phyloP scores from a whole-genome alignment of 2,113 vertebrate species.

The Pheucticus melanocephalus region DNA sequence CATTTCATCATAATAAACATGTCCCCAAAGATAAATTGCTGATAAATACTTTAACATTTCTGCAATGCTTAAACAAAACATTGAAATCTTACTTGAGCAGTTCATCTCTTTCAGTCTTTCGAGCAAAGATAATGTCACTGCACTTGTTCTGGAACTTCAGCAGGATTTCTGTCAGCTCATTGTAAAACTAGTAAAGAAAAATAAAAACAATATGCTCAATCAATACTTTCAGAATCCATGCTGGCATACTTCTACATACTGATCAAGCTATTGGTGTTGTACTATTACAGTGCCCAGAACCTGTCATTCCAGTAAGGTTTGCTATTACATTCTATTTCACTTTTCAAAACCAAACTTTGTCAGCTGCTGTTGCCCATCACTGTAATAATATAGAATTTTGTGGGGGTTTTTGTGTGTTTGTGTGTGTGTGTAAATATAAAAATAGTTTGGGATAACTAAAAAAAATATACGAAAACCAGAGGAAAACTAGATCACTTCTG shows the following conservation, averaged over 20 bases:
- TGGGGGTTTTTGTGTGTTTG: background rate
- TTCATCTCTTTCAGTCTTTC: slow-evolving; percentile 96
- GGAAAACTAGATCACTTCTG: background rate
- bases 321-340: background rate
- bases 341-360: background rate
- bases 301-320: background rate
- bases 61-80: background rate
- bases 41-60: background rate
- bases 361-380: background rate
- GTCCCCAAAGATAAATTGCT: background rate
- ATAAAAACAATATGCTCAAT: background rate
- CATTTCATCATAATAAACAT: background rate
- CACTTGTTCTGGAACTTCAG: slow-evolving; percentile 98
- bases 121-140: slow-evolving; percentile 97
- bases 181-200: slow-evolving; percentile 86
- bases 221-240: background rate
- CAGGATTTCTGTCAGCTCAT: slow-evolving; percentile 94
- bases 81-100: slow-evolving; percentile 87
- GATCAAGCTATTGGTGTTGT: background rate
- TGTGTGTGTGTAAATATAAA: no score
- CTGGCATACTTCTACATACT: background rate
- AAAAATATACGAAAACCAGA: background rate
- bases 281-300: background rate
- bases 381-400: background rate
- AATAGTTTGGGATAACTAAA: background rate